phyloP scores from a whole-genome alignment of 2,113 vertebrate genomes.

The Odocoileus hemionus region DNA sequence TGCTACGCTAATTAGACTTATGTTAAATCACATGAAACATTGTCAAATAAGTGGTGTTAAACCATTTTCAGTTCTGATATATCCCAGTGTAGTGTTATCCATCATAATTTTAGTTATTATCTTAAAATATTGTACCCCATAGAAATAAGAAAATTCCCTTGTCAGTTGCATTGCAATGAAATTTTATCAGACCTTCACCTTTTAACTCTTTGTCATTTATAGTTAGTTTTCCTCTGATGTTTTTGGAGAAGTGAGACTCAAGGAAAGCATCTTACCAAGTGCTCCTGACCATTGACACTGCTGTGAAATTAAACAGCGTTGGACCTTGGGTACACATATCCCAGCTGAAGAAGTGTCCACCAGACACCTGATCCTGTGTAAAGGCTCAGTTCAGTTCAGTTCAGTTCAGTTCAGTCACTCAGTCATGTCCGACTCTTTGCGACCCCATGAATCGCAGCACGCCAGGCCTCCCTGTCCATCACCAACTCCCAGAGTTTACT shows the following conservation, averaged over 20 bases:
- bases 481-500: no score
- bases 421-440: no score
- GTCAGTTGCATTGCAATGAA: neutral
- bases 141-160: neutral
- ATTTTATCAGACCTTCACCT: neutral
- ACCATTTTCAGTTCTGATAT: neutral
- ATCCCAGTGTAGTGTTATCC: neutral
- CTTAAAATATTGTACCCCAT: neutral
- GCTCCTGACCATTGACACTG: neutral
- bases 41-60: neutral
- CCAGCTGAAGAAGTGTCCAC: neutral
- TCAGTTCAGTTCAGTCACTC: no score
- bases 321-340: neutral
- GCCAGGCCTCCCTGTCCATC: no score
- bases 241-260: neutral
- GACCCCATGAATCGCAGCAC: no score
- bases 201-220: neutral
- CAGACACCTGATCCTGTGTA: neutral
- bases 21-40: neutral
- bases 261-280: neutral
- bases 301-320: neutral
- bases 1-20: neutral
- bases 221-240: neutral
- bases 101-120: neutral
- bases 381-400: no score